Evolutionary conservation across 1,140 invertebrate genomes (phyloP).

Genomic region (Bombus waltoni): DNA sequence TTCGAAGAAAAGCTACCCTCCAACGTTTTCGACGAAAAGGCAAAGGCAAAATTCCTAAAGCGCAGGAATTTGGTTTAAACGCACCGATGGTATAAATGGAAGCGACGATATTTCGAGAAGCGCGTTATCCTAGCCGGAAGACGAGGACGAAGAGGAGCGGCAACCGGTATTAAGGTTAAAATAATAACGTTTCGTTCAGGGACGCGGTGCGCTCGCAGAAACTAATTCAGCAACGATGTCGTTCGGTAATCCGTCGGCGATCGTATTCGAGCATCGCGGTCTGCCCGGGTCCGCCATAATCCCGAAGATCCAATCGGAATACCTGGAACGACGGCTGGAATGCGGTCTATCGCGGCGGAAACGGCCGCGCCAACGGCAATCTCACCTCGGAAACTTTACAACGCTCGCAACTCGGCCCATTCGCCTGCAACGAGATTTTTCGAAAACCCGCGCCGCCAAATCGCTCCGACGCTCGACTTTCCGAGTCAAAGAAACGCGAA

Average conservation of each 20-base stretch:
- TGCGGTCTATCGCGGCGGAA: conserved; percentile 37
- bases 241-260: conserved; percentile 14
- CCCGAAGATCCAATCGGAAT: conserved; percentile 40
- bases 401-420: not conserved
- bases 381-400: conserved; percentile 7
- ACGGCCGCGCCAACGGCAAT: conserved; percentile 12
- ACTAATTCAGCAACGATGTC: conserved; percentile 4
- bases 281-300: conserved; percentile 48
- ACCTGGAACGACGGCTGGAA: conserved; percentile 32
- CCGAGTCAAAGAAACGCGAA: conserved; percentile 6
- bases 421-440: not conserved
- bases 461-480: too few relatives aligned
- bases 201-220: not conserved
- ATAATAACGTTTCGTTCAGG: not conserved
- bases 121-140: not conserved
- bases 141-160: too few relatives aligned
- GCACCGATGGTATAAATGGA: too few relatives aligned
- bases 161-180: not conserved
- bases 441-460: too few relatives aligned
- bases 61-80: accelerated
- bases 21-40: not conserved
- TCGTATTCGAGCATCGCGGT: conserved; percentile 48
- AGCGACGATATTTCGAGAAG: not conserved
- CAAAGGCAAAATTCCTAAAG: not conserved
- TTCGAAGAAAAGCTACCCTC: not conserved